phyloP scores from a whole-genome alignment of 2,797 vertebrate species.

The Paratrypauchen microcephalus region DNA sequence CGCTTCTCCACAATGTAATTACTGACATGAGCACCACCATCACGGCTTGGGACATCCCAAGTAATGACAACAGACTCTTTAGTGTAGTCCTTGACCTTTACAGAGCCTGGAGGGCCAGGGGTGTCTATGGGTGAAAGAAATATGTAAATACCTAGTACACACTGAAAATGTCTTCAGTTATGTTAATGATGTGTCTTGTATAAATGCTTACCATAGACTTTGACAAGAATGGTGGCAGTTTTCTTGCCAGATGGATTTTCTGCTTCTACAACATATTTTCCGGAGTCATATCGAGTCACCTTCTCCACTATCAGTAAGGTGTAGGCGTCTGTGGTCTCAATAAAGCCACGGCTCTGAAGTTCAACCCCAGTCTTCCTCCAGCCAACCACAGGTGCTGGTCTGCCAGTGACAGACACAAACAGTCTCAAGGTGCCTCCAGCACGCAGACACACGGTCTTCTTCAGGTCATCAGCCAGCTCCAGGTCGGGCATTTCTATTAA shows the following conservation, averaged over 20 bases:
- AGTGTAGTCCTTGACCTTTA: constrained; percentile 94
- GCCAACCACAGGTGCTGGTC: constrained; percentile 86
- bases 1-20: constrained; percentile 98
- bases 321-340: constrained; percentile 92
- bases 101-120: constrained; percentile 90
- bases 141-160: background rate
- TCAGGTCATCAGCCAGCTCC: constrained; percentile 93
- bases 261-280: constrained; percentile 96
- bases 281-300: constrained; percentile 93
- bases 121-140: constrained; percentile 81
- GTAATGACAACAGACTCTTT: constrained; percentile 96
- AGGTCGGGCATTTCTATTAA: constrained; percentile 92
- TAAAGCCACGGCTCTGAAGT: constrained; percentile 88
- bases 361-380: constrained; percentile 95
- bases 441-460: constrained; percentile 92
- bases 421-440: constrained; percentile 92
- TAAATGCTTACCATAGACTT: constrained; percentile 88
- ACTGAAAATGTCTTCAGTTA: background rate
- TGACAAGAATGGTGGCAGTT: constrained; percentile 89
- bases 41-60: constrained; percentile 93
- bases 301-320: constrained; percentile 91
- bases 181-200: background rate
- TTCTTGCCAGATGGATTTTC: constrained; percentile 99
- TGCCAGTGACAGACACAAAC: constrained; percentile 87
- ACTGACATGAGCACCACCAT: constrained; percentile 93